Evolutionary conservation across 2,113 vertebrate species (phyloP).

Genomic region (Aplodontia rufa): DNA sequence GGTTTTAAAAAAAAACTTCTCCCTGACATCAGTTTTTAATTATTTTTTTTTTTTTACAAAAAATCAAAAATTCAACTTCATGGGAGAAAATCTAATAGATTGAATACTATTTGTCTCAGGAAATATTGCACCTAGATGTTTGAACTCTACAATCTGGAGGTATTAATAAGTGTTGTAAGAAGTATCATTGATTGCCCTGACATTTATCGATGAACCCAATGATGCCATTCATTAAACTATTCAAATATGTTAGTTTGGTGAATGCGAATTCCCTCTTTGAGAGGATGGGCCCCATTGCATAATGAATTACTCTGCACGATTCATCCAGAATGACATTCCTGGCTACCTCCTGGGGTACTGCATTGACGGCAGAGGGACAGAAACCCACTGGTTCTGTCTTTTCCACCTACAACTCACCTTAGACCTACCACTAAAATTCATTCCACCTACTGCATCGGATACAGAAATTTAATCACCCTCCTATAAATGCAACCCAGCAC

Average conservation of each 20-base stretch:
- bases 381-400: not conserved
- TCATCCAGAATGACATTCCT: not conserved
- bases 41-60: no score
- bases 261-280: not conserved
- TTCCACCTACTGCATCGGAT: no score
- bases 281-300: not conserved
- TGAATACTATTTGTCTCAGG: not conserved
- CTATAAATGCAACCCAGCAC: rapidly evolving
- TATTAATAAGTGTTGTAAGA: not conserved
- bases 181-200: rapidly evolving
- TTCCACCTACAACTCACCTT: not conserved
- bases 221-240: not conserved
- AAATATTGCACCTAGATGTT: not conserved
- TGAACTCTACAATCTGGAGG: not conserved
- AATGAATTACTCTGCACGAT: no score
- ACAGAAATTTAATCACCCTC: no score
- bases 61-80: not conserved
- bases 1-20: not conserved
- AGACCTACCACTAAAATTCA: not conserved
- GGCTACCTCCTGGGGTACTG: rapidly evolving
- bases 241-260: no score
- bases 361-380: not conserved
- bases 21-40: not conserved
- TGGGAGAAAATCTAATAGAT: not conserved
- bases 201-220: not conserved